phyloP scores from a whole-genome alignment of 2,113 vertebrate species.

The Phoenicopterus ruber region DNA sequence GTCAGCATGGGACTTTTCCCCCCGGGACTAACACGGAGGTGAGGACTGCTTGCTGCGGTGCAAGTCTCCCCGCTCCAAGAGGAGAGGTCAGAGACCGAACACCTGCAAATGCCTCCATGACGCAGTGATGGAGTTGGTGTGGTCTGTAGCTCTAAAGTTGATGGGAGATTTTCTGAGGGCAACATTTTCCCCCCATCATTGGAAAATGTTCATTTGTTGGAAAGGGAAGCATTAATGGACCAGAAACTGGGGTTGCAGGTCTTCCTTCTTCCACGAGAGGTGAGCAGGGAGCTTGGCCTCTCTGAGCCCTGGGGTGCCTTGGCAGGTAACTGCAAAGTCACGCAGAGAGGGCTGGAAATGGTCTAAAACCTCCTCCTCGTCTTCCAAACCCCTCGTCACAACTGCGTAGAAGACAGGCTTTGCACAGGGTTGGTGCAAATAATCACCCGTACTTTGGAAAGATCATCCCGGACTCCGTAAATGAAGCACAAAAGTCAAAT shows the following conservation, averaged over 20 bases:
- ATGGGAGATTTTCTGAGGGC: not conserved
- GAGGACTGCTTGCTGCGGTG: not conserved
- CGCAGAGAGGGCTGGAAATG: not conserved
- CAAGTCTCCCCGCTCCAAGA: not conserved
- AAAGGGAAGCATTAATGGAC: not conserved
- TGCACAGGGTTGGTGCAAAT: not conserved
- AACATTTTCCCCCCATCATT: not conserved
- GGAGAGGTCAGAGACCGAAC: not conserved
- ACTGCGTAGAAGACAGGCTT: not conserved
- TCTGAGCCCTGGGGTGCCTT: not conserved
- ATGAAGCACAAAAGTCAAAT: not conserved
- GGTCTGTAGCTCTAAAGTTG: not conserved
- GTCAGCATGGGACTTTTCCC: not conserved
- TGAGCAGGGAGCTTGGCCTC: not conserved
- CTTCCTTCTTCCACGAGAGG: not conserved
- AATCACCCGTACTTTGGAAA: not conserved
- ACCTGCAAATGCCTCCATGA: not conserved
- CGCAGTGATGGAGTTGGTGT: not conserved
- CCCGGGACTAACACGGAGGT: not conserved
- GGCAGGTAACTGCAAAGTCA: not conserved
- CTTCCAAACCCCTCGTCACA: not conserved
- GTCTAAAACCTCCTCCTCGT: not conserved
- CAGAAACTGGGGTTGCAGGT: not conserved
- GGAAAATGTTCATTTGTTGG: not conserved
- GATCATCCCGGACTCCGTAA: not conserved